A percentile compares a stretch with the other conserved stretches of the same genome.
Evolutionary conservation across 2,888 invertebrate genomes (phyloP).

Genomic region (Ophioninae sp.): DNA sequence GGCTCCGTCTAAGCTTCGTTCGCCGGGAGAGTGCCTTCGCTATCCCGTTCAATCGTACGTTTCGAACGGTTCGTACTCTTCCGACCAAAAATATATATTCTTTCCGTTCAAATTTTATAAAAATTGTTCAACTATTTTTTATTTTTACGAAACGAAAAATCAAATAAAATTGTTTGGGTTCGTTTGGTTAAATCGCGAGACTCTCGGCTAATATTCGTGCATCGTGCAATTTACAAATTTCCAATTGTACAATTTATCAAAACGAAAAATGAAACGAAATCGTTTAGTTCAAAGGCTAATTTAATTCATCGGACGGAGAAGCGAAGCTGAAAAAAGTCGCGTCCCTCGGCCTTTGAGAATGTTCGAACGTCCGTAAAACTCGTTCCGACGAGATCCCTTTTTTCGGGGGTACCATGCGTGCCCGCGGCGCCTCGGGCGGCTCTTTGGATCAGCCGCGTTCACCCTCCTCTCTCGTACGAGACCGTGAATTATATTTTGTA

Average conservation of each 20-base stretch:
- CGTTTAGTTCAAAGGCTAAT: constrained; percentile 21
- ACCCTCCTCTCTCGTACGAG: constrained; percentile 31
- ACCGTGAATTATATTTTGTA: constrained; percentile 41
- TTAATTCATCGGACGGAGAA: constrained; percentile 37
- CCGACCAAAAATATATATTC: background rate
- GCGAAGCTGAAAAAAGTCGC: constrained; percentile 45
- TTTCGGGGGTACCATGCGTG: constrained; percentile 30
- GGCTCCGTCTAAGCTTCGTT: constrained; percentile 58
- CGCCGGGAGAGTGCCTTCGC: constrained; percentile 15
- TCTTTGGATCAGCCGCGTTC: constrained; percentile 35
- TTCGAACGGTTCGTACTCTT: constrained; percentile 6
- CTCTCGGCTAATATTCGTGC: no score
- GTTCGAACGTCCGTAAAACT: constrained; percentile 37
- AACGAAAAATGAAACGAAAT: background rate
- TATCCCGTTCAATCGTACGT: constrained; percentile 22
- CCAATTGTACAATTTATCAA: no score
- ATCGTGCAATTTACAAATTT: no score
- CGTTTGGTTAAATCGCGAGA: no score
- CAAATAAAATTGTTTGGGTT: no score
- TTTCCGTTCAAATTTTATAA: no score
- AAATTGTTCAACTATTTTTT: no score
- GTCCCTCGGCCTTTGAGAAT: constrained; percentile 30
- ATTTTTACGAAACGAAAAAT: no score
- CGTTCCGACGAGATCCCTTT: constrained; percentile 37
- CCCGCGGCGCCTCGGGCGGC: constrained; percentile 36